phyloP scores from a whole-genome alignment of 2,888 invertebrate genomes.

The Dasysyrphus tricinctus region DNA sequence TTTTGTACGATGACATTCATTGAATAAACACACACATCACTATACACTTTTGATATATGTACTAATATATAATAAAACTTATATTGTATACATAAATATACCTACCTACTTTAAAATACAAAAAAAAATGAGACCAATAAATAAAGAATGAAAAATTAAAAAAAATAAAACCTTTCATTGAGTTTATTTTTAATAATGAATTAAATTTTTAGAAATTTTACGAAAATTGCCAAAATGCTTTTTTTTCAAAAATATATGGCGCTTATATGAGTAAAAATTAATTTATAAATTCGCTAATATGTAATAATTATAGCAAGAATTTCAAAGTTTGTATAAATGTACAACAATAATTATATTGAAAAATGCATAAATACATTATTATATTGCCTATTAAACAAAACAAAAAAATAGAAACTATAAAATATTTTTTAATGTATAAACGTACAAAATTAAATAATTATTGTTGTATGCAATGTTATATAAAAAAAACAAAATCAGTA shows the following conservation, averaged over 20 bases:
- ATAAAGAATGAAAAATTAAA: slow-evolving; percentile 40
- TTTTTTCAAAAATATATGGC: slow-evolving; percentile 21
- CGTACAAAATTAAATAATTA: slow-evolving; percentile 42
- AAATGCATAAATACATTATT: slow-evolving; percentile 17
- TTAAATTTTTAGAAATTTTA: slow-evolving; percentile 3
- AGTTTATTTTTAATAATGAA: slow-evolving; percentile 12
- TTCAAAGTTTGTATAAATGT: slow-evolving; percentile 42
- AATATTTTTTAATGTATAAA: slow-evolving; percentile 56
- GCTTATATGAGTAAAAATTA: neutral
- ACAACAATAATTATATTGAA: slow-evolving; percentile 33
- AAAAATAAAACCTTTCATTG: slow-evolving; percentile 29
- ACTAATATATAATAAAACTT: slow-evolving; percentile 33
- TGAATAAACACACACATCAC: slow-evolving; percentile 60
- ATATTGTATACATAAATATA: slow-evolving; percentile 40
- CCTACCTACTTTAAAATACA: slow-evolving; percentile 50
- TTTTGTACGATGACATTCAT: slow-evolving; percentile 62
- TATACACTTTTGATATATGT: slow-evolving; percentile 75
- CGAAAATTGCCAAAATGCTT: slow-evolving; percentile 28
- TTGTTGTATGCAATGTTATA: slow-evolving; percentile 67
- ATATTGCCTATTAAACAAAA: slow-evolving; percentile 43
- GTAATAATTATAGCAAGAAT: slow-evolving; percentile 23
- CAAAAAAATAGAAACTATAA: slow-evolving; percentile 10
- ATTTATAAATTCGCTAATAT: slow-evolving; percentile 9
- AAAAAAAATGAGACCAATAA: slow-evolving; percentile 67
- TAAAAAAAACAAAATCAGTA: slow-evolving; percentile 27